phyloP scores from a whole-genome alignment of 2,888 invertebrate species.

The Litoditis marina region DNA sequence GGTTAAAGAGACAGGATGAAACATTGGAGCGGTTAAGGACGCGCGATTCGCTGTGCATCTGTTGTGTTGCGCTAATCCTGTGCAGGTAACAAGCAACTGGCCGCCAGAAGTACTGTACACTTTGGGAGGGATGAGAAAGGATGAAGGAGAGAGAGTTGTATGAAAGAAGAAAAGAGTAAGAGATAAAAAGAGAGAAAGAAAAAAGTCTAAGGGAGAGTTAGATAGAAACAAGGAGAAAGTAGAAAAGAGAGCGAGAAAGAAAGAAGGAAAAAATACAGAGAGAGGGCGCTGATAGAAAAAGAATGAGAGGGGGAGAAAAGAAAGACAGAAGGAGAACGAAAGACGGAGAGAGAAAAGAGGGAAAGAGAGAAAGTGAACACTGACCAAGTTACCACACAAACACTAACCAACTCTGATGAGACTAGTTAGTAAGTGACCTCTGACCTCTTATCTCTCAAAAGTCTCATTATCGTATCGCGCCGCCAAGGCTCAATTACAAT shows the following conservation, averaged over 20 bases:
- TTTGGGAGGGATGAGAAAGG: too few species aligned
- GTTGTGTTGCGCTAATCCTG: too few species aligned
- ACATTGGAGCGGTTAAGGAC: too few species aligned
- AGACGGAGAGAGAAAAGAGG: neutral
- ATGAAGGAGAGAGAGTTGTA: neutral
- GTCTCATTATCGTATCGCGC: too few species aligned
- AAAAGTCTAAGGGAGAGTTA: neutral
- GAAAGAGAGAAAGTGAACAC: neutral
- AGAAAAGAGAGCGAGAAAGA: neutral
- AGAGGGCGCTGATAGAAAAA: neutral
- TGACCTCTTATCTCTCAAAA: too few species aligned
- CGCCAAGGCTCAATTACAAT: too few species aligned
- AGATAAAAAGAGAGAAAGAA: conserved; percentile 3
- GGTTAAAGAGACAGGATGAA: too few species aligned
- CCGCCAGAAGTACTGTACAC: too few species aligned
- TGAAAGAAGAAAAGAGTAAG: neutral
- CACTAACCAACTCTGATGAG: too few species aligned
- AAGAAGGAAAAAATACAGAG: neutral
- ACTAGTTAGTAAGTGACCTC: too few species aligned
- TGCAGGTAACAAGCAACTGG: too few species aligned
- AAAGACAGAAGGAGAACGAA: neutral
- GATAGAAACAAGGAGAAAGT: neutral
- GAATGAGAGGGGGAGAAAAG: neutral
- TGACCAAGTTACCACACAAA: neutral
- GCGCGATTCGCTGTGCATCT: too few species aligned